These are phyloP conservation scores for Steatocranus sp. DNA, from an alignment of 2,797 vertebrate genomes.

Conservation along the genomic window DNA sequence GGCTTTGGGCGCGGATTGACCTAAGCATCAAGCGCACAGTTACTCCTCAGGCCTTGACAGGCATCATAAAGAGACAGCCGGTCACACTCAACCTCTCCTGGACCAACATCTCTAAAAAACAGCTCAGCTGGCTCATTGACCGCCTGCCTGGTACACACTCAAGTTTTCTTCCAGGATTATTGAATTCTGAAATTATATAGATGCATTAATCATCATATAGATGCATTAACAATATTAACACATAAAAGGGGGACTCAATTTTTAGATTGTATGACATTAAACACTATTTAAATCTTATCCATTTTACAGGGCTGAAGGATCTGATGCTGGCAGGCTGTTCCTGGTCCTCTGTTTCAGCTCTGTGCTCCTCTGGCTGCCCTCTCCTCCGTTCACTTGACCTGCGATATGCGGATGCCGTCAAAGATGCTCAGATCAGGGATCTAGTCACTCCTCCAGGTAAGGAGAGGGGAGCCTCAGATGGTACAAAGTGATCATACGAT, in stretches of 20 bases:
- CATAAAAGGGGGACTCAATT: not conserved
- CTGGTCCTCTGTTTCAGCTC: conserved; percentile 92
- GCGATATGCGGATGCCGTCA: conserved; percentile 92
- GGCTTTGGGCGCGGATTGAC: conserved; percentile 93
- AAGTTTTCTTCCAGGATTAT: not conserved
- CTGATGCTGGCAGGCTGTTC: conserved; percentile 92
- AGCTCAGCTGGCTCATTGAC: conserved; percentile 95
- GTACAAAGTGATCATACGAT: not conserved
- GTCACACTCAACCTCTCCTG: conserved; percentile 93
- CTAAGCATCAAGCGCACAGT: conserved; percentile 92
- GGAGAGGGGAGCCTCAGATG: not conserved
- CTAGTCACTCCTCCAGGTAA: conserved; percentile 87
- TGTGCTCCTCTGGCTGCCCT: conserved; percentile 93
- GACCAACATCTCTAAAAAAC: conserved; percentile 98
- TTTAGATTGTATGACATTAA: not conserved
- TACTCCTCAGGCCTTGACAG: conserved; percentile 90
- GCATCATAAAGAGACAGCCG: conserved; percentile 96
- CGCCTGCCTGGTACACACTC: conserved; percentile 83
- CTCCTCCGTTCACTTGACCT: conserved; percentile 95
- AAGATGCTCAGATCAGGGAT: conserved; percentile 94
- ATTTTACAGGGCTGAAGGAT: conserved; percentile 87
- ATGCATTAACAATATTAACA: not conserved
- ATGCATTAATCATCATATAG: not conserved
- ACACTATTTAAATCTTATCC: not conserved
- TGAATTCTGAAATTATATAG: not conserved